A percentile compares a stretch with the other conserved stretches of the same genome.
phyloP scores from a whole-genome alignment of 2,113 vertebrate genomes.

The Pygoscelis adeliae region DNA sequence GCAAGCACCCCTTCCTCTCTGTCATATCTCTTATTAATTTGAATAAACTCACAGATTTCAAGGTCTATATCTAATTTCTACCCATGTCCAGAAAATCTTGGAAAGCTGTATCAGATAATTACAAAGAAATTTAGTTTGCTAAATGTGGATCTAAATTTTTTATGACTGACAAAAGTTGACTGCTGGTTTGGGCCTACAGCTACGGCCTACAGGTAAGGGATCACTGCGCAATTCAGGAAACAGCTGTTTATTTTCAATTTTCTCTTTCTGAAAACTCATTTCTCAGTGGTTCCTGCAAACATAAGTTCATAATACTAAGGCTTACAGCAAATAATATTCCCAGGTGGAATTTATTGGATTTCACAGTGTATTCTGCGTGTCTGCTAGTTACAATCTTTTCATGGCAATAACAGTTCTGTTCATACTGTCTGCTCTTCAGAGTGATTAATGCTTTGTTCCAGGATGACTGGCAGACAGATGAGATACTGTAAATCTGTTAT shows the following conservation, averaged over 20 bases:
- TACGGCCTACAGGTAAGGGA: neutral
- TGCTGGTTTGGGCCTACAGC: neutral
- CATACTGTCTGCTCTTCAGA: neutral
- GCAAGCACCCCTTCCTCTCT: neutral
- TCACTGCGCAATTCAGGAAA: neutral
- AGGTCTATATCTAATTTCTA: neutral
- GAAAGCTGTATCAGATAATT: neutral
- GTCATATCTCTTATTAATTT: neutral
- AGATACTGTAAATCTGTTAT: neutral
- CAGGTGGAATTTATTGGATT: neutral
- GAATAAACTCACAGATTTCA: neutral
- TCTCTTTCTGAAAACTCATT: neutral
- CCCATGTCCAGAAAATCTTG: neutral
- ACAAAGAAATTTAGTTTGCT: neutral
- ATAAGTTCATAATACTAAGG: neutral
- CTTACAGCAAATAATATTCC: neutral
- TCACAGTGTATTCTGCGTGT: neutral
- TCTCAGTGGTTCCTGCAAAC: neutral
- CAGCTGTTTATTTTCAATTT: neutral
- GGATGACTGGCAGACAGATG: neutral
- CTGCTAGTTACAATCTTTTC: neutral
- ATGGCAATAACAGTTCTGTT: neutral
- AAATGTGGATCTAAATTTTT: neutral
- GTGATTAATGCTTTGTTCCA: neutral
- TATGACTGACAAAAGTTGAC: neutral